A percentile compares a stretch with the other conserved stretches of the same genome.
phyloP scores from a whole-genome alignment of 53 echinoderm and acorn worm genomes.

The Stichopus horrens region DNA sequence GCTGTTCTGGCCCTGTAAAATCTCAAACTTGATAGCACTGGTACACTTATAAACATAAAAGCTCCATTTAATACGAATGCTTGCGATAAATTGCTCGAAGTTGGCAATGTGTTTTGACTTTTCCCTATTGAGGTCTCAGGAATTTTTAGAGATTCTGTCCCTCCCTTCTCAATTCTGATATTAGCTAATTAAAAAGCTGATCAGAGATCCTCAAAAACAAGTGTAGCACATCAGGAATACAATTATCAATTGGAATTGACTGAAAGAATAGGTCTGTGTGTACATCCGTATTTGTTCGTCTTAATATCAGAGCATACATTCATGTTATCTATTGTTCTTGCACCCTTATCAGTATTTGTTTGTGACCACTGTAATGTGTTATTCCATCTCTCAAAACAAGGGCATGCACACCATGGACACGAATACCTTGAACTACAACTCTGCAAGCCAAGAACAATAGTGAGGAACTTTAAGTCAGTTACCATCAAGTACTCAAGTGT shows the following conservation, averaged over 20 bases:
- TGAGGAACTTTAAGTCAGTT: background rate
- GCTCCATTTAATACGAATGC: background rate
- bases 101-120: background rate
- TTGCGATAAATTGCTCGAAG: background rate
- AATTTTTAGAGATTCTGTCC: slow-evolving; percentile 5
- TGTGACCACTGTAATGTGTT: slow-evolving; percentile 24
- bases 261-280: background rate
- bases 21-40: background rate
- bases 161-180: background rate
- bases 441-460: slow-evolving; percentile 1
- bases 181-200: slow-evolving; percentile 15
- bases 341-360: background rate
- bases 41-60: background rate
- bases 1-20: slow-evolving; percentile 17
- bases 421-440: background rate
- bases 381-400: background rate
- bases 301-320: background rate
- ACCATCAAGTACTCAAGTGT: slow-evolving; percentile 4
- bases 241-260: slow-evolving; percentile 7
- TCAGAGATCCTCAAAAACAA: slow-evolving; percentile 9
- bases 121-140: background rate
- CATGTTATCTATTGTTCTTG: background rate
- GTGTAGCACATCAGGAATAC: slow-evolving; percentile 4
- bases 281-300: background rate
- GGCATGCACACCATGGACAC: slow-evolving; percentile 15